Conservation (phyloP, 2,797 vertebrate genomes). For the Esox lucius region DNA sequence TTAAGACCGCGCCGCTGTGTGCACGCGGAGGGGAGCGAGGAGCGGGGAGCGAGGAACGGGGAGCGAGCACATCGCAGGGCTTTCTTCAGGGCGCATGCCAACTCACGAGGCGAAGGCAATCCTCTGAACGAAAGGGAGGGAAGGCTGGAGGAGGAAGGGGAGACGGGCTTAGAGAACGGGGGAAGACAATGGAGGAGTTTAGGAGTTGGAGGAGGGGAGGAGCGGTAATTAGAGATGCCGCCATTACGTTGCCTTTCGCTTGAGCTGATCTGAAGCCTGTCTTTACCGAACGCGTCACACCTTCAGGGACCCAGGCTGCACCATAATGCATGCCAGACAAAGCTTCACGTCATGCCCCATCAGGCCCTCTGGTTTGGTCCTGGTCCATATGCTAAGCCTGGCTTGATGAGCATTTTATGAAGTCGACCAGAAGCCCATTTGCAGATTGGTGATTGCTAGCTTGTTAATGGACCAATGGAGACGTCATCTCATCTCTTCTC, state of each 20-base stretch:
- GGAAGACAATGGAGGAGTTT: slow-evolving; percentile 19
- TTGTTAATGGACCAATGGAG: slow-evolving; percentile 65
- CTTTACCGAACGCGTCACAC: slow-evolving; percentile 47
- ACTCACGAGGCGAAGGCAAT: slow-evolving; percentile 66
- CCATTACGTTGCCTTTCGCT: slow-evolving; percentile 43
- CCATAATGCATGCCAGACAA: slow-evolving; percentile 72
- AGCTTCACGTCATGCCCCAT: slow-evolving; percentile 63
- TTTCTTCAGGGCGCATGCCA: slow-evolving; percentile 39
- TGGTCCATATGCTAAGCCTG: slow-evolving; percentile 76
- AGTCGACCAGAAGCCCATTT: slow-evolving; percentile 67
- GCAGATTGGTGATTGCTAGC: slow-evolving; percentile 59
- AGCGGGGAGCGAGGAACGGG: slow-evolving; percentile 35
- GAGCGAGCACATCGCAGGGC: slow-evolving; percentile 22
- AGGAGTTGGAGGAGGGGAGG: slow-evolving; percentile 19
- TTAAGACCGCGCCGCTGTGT: slow-evolving; percentile 60
- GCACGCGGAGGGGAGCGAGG: slow-evolving; percentile 6
- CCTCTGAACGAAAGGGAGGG: slow-evolving; percentile 68
- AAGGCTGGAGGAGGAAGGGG: slow-evolving; percentile 16
- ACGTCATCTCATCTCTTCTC: slow-evolving; percentile 53
- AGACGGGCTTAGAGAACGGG: slow-evolving; percentile 14
- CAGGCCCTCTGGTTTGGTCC: slow-evolving; percentile 69
- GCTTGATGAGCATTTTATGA: slow-evolving; percentile 77
- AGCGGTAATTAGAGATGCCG: slow-evolving; percentile 50
- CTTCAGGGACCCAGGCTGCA: slow-evolving; percentile 55
- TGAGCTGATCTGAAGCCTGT: slow-evolving; percentile 58